Base-by-base conservation (phyloP, 2,888 invertebrate species). In the Cheilosia variabilis region DNA sequence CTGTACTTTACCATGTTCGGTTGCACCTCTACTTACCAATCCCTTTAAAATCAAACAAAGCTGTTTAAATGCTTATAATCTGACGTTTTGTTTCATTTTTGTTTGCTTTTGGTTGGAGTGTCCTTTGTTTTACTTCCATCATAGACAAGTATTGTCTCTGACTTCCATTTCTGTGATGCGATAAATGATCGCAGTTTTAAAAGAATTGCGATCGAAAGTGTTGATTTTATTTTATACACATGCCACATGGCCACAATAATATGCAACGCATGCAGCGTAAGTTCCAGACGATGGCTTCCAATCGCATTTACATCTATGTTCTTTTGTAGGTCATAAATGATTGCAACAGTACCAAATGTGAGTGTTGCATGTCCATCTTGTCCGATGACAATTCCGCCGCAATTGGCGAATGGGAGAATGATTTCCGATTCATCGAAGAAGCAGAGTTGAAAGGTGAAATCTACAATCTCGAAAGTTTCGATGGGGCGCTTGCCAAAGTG, bases 401-500 rank as follows among this genome's bases (percentile, higher is more conserved):
- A 1, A n/a, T 52, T 10, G 58, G 60, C 22, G 69, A 76, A 43
- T 84, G 75, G 58, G 80, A 84, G 55, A 37, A 62, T 9, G 80
- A 84, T 19, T 79, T 75, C 34, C 27, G 53, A 27, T 75, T 71
- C 17, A 84, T 84, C 24, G 84, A 84, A 10, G 63, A 80, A 15
- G 84, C 84, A 2, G 84, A 84, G 27, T 15, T 62, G 4, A 63
- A 84, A 4, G 84, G 80, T 2, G 41, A 80, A 13, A 47, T 84
- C 1, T 80, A 69, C 13, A 57, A 71, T 5, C 22, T 84, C 2
- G 73, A 63, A 45, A 41, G 22, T 50, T 22, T 65, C 1, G 60
- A 80, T 1, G 80, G 45, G 19, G 3, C 5, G 1, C 57, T 63
- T n/a, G 7, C 6, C 4, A 53, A 62, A n/a, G 2, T 68, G 17